A percentile compares a stretch with the other conserved stretches of the same genome.
Evolutionary conservation across 2,888 invertebrate genomes (phyloP).

Genomic region (Coelopa pilipes): DNA sequence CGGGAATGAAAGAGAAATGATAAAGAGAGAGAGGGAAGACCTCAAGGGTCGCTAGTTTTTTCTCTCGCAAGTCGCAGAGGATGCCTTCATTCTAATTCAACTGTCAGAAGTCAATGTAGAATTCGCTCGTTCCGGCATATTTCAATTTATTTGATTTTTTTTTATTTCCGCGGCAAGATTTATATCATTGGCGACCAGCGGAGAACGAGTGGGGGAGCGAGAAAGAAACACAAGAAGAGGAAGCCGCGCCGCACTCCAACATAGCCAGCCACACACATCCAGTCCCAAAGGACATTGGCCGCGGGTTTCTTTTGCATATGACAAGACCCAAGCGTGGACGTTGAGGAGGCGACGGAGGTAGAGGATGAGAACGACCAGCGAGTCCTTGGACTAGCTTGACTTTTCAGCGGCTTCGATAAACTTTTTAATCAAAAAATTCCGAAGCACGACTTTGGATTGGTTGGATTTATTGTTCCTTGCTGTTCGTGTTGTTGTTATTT

Average conservation of each 20-base stretch:
- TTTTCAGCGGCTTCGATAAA: conserved; percentile 30
- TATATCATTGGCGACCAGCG: not conserved
- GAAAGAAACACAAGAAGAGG: too few relatives aligned
- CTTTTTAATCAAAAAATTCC: conserved; percentile 32
- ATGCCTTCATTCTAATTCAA: conserved; percentile 16
- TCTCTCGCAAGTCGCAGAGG: conserved; percentile 5
- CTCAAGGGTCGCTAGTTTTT: not conserved
- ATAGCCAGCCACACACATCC: not conserved
- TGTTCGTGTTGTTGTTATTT: too few relatives aligned
- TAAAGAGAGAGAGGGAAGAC: too few relatives aligned
- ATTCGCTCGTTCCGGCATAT: not conserved
- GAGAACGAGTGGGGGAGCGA: too few relatives aligned
- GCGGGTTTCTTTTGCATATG: not conserved
- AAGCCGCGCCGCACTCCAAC: not conserved
- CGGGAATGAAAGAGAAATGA: too few relatives aligned
- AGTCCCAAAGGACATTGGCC: not conserved
- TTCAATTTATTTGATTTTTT: too few relatives aligned
- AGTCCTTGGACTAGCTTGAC: conserved; percentile 2
- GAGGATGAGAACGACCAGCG: too few relatives aligned
- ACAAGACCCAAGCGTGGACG: not conserved
- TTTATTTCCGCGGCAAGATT: conserved; percentile 21
- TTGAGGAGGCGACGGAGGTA: too few relatives aligned
- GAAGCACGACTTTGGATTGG: not conserved
- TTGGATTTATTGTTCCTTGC: too few relatives aligned
- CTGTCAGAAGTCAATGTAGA: conserved; percentile 23